Evolutionary conservation across 2,888 invertebrate genomes (phyloP), one percentile per base, ranked within the genome.

Genomic region (Xanthostigma xanthostigma): DNA sequence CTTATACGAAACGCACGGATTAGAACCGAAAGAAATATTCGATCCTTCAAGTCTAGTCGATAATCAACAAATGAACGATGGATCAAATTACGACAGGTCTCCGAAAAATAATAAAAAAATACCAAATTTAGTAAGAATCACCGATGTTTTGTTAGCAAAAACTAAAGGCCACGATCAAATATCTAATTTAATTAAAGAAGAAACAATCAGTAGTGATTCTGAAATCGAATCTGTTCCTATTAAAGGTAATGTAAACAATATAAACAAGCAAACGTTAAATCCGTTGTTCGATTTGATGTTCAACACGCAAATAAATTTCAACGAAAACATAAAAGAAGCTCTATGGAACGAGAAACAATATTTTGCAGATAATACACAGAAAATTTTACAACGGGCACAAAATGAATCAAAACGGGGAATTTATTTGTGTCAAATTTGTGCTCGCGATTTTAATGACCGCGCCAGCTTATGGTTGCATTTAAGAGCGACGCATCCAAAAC

Each of bases 401-500:
- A 59, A 68, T 39, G 68, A 67, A 56, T 62, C 66, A 17, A 68
- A 69, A 56, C 10, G 11, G 9, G 9, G 9, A 8, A 13, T 46
- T 41, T 17, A 11, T 46, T 9, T 27, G 27, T 70, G 70, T 55
- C 69, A 70, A 55, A 65, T 70, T 43, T 70, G 70, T 52, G 64
- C 65, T 1, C 59, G 70, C 6, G 69, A 70, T 46, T 71, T 71
- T 50, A 68, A 67, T 48, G 70, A 70, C 53, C 66, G 71, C 48
- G 67, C 69, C 1, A 74, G 74, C 41, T 60, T 76, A 27, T 74
- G 73, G 68, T 58, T 71, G 37, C 76, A 76, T 54, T 67, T 76
- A 54, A 65, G 72, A 11, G 66, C 71, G 10, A 70, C 71, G 27
- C 76, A 76, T 55, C 65, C 70, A 46, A 67, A 71, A 53, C 67